phyloP scores from a whole-genome alignment of 1,140 invertebrate species.

The Orchesella cincta region DNA sequence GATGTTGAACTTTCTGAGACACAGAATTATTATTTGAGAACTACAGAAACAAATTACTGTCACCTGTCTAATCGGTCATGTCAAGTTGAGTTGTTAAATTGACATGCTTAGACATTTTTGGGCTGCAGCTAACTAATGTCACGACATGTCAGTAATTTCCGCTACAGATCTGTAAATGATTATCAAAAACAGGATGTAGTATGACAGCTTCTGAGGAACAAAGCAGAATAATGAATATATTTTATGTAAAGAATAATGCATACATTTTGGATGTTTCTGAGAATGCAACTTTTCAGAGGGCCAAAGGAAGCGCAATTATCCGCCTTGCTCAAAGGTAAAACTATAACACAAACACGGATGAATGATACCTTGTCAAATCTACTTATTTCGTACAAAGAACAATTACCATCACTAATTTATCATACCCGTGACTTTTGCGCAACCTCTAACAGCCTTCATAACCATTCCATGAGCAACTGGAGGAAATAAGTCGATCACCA shows the following conservation, averaged over 20 bases:
- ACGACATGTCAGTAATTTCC: not conserved
- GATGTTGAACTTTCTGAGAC: no score
- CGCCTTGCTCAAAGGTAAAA: conserved; percentile 3
- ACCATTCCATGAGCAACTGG: not conserved
- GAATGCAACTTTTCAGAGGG: not conserved
- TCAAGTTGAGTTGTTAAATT: no score
- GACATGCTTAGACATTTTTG: no score
- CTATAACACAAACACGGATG: not conserved
- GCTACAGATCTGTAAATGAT: not conserved
- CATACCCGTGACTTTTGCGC: not conserved
- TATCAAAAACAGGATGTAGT: no score
- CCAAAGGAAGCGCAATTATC: conserved; percentile 17
- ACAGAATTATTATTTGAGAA: no score
- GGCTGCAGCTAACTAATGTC: no score
- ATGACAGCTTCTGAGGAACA: no score
- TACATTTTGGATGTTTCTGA: conserved; percentile 15
- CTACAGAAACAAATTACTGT: no score
- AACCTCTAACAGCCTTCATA: not conserved
- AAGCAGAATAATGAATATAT: no score
- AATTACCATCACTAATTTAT: not conserved
- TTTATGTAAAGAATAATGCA: no score
- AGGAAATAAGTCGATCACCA: conserved; percentile 14
- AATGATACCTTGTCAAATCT: not conserved
- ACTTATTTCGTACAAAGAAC: not conserved
- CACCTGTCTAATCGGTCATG: no score